Conservation (phyloP, 2,113 vertebrate species). For the Scalopus aquaticus region DNA sequence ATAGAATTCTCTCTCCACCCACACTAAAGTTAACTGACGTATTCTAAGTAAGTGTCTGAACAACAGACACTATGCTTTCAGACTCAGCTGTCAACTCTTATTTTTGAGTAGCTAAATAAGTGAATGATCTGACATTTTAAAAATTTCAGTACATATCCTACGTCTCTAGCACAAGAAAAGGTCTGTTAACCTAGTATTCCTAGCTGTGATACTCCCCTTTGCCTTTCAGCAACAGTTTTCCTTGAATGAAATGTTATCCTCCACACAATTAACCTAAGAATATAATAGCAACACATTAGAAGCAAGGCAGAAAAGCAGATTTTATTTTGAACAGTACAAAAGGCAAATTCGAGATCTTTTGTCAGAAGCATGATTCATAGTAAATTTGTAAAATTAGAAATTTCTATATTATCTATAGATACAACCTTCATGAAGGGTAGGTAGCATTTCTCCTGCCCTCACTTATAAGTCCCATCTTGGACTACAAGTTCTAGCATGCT, state of each 20-base stretch:
- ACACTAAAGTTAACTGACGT: not conserved
- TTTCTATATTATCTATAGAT: not conserved
- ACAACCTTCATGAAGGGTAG: too few species aligned
- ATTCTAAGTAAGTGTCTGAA: not conserved
- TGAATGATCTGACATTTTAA: slow-evolving; percentile 56
- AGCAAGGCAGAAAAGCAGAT: not conserved
- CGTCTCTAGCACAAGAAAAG: slow-evolving; percentile 15
- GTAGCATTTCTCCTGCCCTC: too few species aligned
- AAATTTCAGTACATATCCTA: not conserved
- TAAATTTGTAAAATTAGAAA: not conserved
- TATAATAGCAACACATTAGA: not conserved
- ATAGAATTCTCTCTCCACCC: not conserved
- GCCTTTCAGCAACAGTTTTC: slow-evolving; percentile 20
- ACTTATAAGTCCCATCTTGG: too few species aligned
- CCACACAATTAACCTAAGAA: slow-evolving; percentile 43
- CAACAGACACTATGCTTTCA: not conserved
- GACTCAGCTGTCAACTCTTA: slow-evolving; percentile 30
- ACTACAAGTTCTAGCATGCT: too few species aligned
- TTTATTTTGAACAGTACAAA: not conserved
- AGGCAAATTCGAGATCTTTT: not conserved
- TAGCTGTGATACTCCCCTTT: slow-evolving; percentile 36
- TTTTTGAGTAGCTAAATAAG: slow-evolving; percentile 42
- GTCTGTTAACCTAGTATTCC: slow-evolving; percentile 59
- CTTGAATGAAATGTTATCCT: slow-evolving; percentile 57
- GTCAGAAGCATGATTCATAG: not conserved